These are phyloP conservation scores for Semnornis frantzii DNA, from an alignment of 2,113 vertebrate genomes.

Conservation along the genomic window DNA sequence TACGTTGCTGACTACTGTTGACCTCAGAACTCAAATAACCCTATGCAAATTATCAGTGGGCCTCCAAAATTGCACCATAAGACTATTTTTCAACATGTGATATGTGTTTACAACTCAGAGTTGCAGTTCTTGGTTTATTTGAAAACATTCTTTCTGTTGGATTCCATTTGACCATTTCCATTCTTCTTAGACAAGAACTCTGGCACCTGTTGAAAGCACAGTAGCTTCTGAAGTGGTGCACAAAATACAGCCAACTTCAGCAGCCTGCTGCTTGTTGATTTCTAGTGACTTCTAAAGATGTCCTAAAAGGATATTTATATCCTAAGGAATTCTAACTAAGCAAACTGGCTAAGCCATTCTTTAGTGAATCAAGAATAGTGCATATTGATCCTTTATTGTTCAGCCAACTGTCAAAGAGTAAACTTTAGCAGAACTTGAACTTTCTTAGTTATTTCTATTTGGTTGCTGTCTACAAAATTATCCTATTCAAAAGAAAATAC, in stretches of 20 bases:
- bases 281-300: neutral
- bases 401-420: neutral
- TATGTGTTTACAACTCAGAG: neutral
- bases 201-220: neutral
- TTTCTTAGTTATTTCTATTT: neutral
- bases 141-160: neutral
- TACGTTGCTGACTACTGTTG: neutral
- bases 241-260: neutral
- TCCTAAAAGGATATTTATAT: neutral
- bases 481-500: neutral
- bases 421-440: neutral
- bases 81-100: neutral
- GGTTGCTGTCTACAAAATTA: neutral
- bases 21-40: neutral
- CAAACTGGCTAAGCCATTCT: neutral
- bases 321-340: neutral
- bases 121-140: neutral
- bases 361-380: neutral
- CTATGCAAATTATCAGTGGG: neutral
- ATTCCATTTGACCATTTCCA: neutral
- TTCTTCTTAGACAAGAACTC: neutral
- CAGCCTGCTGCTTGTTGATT: rapidly evolving
- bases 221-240: neutral
- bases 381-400: neutral
- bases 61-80: neutral